Conservation (phyloP, 2,888 invertebrate genomes). For the Zygothrica quintamaculata region DNA sequence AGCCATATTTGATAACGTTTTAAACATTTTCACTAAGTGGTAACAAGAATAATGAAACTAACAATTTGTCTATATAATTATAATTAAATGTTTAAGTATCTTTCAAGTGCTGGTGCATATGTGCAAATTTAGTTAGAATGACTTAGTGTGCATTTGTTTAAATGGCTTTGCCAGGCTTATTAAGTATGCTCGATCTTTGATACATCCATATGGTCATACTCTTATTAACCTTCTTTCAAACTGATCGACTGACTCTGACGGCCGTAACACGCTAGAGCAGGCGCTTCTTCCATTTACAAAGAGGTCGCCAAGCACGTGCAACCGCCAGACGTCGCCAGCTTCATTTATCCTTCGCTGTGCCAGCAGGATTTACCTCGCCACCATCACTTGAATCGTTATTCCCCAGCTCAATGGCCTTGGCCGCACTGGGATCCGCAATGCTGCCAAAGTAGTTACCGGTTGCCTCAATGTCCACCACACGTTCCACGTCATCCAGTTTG, state of each 20-base stretch:
- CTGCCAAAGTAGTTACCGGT: conserved; percentile 81
- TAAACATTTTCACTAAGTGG: conserved; percentile 62
- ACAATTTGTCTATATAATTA: conserved; percentile 44
- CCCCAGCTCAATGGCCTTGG: conserved; percentile 65
- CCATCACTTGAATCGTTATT: conserved; percentile 43
- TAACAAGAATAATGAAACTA: conserved; percentile 52
- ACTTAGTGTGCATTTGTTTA: conserved; percentile 10
- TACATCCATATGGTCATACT: conserved; percentile 14
- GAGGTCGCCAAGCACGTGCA: conserved; percentile 53
- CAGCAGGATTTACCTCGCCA: conserved; percentile 67
- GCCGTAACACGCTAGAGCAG: conserved; percentile 59
- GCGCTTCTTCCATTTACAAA: conserved; percentile 41
- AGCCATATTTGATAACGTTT: conserved; percentile 71
- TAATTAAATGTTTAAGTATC: too few relatives aligned
- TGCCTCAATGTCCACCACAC: conserved; percentile 77
- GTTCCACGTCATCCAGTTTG: conserved; percentile 79
- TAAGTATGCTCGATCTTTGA: conserved; percentile 6
- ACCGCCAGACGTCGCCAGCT: conserved; percentile 76
- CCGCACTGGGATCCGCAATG: conserved; percentile 65
- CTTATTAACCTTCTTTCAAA: conserved; percentile 39
- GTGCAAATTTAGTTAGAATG: too few relatives aligned
- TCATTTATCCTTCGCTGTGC: conserved; percentile 72
- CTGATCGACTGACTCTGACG: conserved; percentile 67
- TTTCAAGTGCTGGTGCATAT: background rate
- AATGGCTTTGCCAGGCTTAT: conserved; percentile 22